Evolutionary conservation across 2,888 invertebrate genomes (phyloP).

Genomic region (Coelinius sp.): DNA sequence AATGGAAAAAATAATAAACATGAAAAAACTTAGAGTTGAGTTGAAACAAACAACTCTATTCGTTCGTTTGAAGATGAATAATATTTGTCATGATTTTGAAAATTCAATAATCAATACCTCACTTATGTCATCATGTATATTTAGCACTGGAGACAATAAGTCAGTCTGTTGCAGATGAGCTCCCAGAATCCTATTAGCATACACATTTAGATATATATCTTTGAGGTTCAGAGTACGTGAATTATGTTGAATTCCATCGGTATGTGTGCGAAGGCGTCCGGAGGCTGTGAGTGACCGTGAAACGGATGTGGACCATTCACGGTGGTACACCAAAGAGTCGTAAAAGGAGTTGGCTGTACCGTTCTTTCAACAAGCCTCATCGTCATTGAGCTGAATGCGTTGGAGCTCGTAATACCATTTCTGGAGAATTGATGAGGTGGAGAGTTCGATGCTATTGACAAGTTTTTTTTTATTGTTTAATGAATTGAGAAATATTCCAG

Average conservation of each 20-base stretch:
- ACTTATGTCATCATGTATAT: background rate
- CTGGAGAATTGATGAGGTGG: background rate
- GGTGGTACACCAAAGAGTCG: constrained; percentile 39
- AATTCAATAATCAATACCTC: background rate
- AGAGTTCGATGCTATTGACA: background rate
- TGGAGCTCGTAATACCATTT: constrained; percentile 20
- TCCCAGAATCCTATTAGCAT: background rate
- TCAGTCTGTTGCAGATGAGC: constrained; percentile 8
- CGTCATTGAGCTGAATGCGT: constrained; percentile 34
- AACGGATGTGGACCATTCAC: constrained; percentile 43
- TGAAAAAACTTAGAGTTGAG: no score
- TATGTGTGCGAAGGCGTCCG: constrained; percentile 40
- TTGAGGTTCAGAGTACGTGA: background rate
- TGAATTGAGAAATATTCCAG: no score
- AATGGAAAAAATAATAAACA: no score
- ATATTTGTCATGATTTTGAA: background rate
- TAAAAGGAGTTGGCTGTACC: constrained; percentile 45
- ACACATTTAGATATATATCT: background rate
- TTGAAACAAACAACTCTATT: no score
- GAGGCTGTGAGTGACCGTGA: constrained; percentile 36
- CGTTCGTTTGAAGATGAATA: no score
- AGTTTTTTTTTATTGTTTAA: background rate
- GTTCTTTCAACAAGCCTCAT: constrained; percentile 34
- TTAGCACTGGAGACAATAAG: constrained; percentile 11
- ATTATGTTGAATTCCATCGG: background rate